Base-by-base conservation (phyloP, 2,113 vertebrate species). In the Acanthochromis polyacanthus region DNA sequence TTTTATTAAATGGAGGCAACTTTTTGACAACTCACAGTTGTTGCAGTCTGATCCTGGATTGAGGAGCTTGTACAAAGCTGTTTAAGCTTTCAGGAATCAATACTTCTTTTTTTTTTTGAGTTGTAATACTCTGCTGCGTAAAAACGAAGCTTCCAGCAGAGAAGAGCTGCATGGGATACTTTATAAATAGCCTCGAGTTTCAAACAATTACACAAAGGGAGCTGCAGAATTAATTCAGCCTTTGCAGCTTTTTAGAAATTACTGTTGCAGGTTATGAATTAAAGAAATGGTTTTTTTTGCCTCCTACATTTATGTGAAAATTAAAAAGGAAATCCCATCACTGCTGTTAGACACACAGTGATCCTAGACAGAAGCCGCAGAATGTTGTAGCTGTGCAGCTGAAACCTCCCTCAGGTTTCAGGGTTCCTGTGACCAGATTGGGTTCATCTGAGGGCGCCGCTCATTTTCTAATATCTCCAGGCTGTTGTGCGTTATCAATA, bases 111-210 rank as follows among this genome's bases (percentile, higher is more conserved):
- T 65, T 78, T 70, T 45, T 6, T 30, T 3, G 53, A 70, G 62
- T 53, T 25, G 8, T 22, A 56, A 66, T 71, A 30, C 16, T 55
- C n/a, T 15, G 5, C 40, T 60, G 30, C 36, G 38, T 65, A 46
- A 55, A 79, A 82, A 77, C 36, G 45, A 20, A 55, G 52, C 56
- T 60, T 60, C 22, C 55, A 60, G 52, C 76, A 56, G 48, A 59
- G 67, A 73, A 66, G 23, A 79, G n/a, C 40, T 56, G 55, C n/a
- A 55, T 9, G 20, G 55, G 50, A 72, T 75, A 25, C 50, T 78
- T 81, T 71, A 20, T 61, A 77, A 78, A 84, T 25, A 75, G 73
- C 79, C 67, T 59, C 5, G 61, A 82, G 61, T 80, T 72, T 68
- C 25, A 17, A 63, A 81, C 65, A 78, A 62, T 75, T 70, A 69